Base-by-base conservation (phyloP, 2,797 vertebrate species). In the Podargus strigoides region DNA sequence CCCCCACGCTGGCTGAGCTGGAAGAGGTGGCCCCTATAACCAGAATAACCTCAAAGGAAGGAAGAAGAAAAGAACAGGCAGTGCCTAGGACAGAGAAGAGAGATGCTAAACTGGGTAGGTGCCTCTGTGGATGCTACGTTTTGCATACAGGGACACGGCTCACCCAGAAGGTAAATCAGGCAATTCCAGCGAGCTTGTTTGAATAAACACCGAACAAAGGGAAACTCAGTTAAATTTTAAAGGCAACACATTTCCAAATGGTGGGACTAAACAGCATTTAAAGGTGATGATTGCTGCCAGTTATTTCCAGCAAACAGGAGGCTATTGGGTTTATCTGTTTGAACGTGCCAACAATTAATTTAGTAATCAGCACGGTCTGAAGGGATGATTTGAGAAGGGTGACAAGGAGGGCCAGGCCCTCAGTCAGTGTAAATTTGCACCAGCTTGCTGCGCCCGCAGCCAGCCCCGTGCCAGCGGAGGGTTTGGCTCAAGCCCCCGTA, bases 191-290 rank as follows among this genome's bases (percentile, higher is more conserved):
- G 1, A 89, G 69, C 34, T 2, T 2, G 1, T 78, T 72, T 49
- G 74, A 77, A 78, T 60, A 60, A 94, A 82, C 72, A 75, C 60
- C 44, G 34, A 88, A 86, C 76, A 90, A 93, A 92, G 50, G 39
- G 17, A 92, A 89, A 66, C 59, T 76, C 87, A 52, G 83, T 82
- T 77, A 80, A 70, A 92, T 62, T 89, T 94, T 93, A 91, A 93
- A 93, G 74, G 66, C 63, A 85, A 47, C 53, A 78, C 41, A 12
- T 42, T 87, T 84, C 23, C 44, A 72, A 72, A 58, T 5, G 23
- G 76, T 18, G 24, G 66, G 39, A 88, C 80, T 46, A 66, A 88
- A 55, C 26, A 3, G 68, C 67, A 28, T 66, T 93, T 84, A 87
- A 94, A 84, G 85, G 87, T 66, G 85, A 41, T 4, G 4, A 60